These are phyloP conservation scores for Manis javanica DNA, from an alignment of 2,797 vertebrate species.

Conservation along the genomic window DNA sequence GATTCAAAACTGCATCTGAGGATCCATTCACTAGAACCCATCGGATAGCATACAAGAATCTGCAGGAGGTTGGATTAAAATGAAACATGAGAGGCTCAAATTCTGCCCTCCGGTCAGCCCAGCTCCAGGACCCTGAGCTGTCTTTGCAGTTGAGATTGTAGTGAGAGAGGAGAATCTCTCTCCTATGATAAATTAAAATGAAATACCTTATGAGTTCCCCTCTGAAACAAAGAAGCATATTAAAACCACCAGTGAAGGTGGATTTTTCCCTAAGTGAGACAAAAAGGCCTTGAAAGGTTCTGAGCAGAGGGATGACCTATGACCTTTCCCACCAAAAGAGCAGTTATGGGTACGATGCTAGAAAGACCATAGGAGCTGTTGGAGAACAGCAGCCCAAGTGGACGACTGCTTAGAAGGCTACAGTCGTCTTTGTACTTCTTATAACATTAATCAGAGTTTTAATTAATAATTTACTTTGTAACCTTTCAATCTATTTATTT, in stretches of 20 bases:
- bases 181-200: not conserved
- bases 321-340: not conserved
- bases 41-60: not conserved
- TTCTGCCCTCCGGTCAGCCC: not conserved
- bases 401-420: not conserved
- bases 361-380: not conserved
- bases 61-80: not conserved
- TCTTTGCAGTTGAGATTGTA: not conserved
- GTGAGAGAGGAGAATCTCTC: not conserved
- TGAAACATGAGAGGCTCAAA: not conserved
- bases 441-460: not conserved
- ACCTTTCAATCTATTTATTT: not conserved
- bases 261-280: not conserved
- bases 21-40: not conserved
- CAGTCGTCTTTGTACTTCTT: not conserved
- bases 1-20: not conserved
- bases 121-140: not conserved
- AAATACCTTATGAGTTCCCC: not conserved
- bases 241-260: not conserved
- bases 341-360: accelerated
- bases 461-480: not conserved
- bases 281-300: not conserved
- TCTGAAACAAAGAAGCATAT: not conserved
- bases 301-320: not conserved
- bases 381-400: not conserved